A percentile compares a stretch with the other conserved stretches of the same genome.
phyloP scores from a whole-genome alignment of 2,888 invertebrate species.

The Mamestra brassicae region DNA sequence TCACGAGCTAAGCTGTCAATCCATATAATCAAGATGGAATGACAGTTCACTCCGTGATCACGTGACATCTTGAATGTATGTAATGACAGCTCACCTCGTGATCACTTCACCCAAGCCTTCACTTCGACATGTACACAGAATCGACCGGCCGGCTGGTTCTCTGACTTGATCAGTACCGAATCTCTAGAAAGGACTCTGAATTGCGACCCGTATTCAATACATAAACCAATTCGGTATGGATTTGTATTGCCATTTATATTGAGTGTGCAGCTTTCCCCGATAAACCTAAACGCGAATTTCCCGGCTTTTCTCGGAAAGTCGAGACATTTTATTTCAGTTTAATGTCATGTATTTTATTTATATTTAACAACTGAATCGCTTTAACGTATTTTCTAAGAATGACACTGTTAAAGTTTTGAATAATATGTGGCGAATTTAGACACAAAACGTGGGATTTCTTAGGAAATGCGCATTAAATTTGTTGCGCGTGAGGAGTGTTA shows the following conservation, averaged over 20 bases:
- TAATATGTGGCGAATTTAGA: background rate
- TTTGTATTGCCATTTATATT: constrained; percentile 39
- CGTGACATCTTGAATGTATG: too few relatives aligned
- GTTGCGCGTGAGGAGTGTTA: too few relatives aligned
- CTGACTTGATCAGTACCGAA: background rate
- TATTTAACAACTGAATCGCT: background rate
- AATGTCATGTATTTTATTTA: constrained; percentile 1
- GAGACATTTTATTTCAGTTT: constrained; percentile 11
- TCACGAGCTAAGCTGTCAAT: too few relatives aligned
- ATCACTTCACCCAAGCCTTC: too few relatives aligned
- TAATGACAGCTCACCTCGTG: too few relatives aligned
- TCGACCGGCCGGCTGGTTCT: background rate
- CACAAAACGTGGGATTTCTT: background rate
- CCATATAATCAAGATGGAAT: too few relatives aligned
- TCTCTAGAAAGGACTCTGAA: background rate
- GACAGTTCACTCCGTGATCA: too few relatives aligned
- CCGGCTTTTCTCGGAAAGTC: constrained; percentile 10
- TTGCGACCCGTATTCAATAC: constrained; percentile 22
- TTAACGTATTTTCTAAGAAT: background rate
- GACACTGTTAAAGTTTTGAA: background rate
- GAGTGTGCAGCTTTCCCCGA: constrained; percentile 8
- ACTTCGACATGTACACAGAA: too few relatives aligned
- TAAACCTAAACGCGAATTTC: constrained; percentile 22
- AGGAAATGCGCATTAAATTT: background rate
- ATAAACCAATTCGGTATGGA: constrained; percentile 27